Percentiles rank a stretch among this genome's conserved stretches.
Evolutionary conservation across 2,113 vertebrate genomes (phyloP).

Genomic region (Pygoscelis adeliae): DNA sequence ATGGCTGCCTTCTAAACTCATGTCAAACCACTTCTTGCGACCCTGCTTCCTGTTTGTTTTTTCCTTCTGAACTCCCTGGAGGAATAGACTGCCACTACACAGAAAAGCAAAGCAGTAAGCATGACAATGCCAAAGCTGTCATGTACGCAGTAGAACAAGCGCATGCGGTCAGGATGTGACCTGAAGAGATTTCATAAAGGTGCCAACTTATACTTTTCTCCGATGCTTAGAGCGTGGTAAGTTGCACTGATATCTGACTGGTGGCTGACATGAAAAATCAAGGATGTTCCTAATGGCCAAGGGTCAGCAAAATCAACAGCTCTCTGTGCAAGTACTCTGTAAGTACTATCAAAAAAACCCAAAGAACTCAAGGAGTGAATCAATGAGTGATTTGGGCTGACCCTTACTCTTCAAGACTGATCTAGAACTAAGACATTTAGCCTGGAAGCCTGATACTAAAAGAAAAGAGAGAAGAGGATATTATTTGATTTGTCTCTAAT

Average conservation of each 20-base stretch:
- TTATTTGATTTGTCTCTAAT: background rate
- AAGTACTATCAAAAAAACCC: background rate
- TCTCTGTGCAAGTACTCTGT: background rate
- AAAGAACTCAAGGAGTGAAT: background rate
- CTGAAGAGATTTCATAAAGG: background rate
- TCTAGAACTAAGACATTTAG: background rate
- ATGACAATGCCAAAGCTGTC: background rate
- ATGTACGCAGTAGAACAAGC: background rate
- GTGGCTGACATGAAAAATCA: background rate
- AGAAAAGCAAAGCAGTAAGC: background rate
- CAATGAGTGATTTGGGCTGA: background rate
- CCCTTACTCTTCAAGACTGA: background rate
- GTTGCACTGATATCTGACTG: background rate
- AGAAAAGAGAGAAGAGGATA: background rate
- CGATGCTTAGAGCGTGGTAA: fast-evolving
- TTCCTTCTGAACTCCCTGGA: background rate
- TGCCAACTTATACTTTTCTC: background rate
- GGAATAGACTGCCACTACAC: background rate
- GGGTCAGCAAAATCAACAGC: background rate
- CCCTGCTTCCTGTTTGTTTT: background rate
- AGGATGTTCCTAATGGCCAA: background rate
- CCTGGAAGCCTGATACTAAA: background rate
- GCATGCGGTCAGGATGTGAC: background rate
- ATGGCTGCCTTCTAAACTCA: background rate
- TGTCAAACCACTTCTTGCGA: background rate